Conservation (phyloP, 2,888 invertebrate species). For the Synanthedon vespiformis region DNA sequence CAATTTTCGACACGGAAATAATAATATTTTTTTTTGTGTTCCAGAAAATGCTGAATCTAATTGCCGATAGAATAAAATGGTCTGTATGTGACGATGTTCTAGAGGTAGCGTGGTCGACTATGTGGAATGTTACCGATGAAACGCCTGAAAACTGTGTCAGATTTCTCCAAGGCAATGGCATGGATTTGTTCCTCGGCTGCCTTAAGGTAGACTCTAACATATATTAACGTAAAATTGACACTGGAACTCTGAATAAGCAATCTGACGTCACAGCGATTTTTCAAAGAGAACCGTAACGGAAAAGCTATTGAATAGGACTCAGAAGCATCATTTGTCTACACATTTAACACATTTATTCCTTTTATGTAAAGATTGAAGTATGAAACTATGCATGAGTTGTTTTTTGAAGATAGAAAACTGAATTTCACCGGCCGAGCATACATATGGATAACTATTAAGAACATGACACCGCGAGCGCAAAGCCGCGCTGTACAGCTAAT, state of each 20-base stretch:
- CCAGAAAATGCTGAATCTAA: constrained; percentile 84
- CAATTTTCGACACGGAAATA: not conserved
- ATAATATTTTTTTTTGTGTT: constrained; percentile 15
- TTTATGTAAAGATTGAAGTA: no score
- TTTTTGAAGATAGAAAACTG: no score
- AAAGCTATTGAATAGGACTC: no score
- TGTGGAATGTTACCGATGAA: constrained; percentile 99
- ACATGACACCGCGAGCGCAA: no score
- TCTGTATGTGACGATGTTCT: constrained; percentile 93
- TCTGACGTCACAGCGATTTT: no score
- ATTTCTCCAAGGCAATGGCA: constrained; percentile 89
- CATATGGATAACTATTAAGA: no score
- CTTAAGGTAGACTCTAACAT: constrained; percentile 73
- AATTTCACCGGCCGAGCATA: no score
- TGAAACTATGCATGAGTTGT: no score
- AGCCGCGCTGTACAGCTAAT: no score
- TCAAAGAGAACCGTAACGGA: no score
- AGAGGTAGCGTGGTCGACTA: constrained; percentile 98
- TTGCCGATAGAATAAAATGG: constrained; percentile 81
- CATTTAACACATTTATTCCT: no score
- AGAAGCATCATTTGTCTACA: no score
- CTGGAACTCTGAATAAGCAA: not conserved
- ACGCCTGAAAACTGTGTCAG: constrained; percentile 93
- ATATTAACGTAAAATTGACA: not conserved
- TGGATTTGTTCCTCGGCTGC: constrained; percentile 91